These are phyloP conservation scores for Platyrinchus mystaceus DNA, from an alignment of 2,797 vertebrate genomes.

Conservation along the genomic window DNA sequence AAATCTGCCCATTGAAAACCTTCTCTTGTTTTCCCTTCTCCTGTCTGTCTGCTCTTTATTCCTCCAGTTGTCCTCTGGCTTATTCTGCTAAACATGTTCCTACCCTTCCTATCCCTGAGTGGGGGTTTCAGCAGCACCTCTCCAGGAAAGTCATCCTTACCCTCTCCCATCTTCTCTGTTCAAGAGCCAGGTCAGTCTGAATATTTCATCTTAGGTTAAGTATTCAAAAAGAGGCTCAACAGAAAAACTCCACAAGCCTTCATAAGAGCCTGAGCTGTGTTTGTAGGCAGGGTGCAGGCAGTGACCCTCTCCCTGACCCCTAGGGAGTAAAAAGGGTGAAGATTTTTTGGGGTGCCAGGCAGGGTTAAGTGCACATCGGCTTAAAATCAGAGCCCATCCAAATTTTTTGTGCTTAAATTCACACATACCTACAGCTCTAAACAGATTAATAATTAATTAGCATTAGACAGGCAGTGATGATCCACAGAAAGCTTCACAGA, in stretches of 20 bases:
- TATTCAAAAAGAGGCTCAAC: not conserved
- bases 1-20: not conserved
- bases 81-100: not conserved
- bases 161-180: not conserved
- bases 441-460: constrained; percentile 1
- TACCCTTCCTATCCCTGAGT: rapidly evolving
- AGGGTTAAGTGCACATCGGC: not conserved
- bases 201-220: not conserved
- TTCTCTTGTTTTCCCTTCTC: not conserved
- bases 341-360: not conserved
- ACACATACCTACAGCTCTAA: not conserved
- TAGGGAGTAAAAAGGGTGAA: not conserved
- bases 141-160: not conserved
- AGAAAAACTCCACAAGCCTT: not conserved
- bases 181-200: not conserved
- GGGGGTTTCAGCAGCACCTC: not conserved
- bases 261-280: not conserved
- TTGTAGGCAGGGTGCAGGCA: not conserved
- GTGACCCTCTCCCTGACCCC: rapidly evolving
- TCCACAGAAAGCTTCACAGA: not conserved
- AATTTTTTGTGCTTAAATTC: not conserved
- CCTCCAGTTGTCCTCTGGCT: not conserved
- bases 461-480: not conserved
- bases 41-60: not conserved
- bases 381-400: not conserved